Conservation (phyloP, 2,888 invertebrate species). For the Anaspis maculata region DNA sequence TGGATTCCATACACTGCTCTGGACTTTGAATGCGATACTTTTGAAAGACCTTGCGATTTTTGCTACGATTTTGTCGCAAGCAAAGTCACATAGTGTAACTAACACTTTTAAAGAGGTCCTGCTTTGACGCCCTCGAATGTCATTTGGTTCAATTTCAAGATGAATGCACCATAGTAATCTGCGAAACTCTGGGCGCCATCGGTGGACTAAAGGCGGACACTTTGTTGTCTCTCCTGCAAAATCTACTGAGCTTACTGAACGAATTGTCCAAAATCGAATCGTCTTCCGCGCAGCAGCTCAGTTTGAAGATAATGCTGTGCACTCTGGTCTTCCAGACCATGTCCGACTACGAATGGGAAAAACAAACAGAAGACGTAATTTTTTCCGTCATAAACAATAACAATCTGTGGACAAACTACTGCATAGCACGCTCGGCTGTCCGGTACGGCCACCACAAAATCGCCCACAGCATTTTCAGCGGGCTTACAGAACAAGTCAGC, state of each 20-base stretch:
- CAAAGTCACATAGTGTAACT: too few species aligned
- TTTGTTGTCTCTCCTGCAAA: slow-evolving; percentile 49
- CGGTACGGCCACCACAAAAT: slow-evolving; percentile 65
- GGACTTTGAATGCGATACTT: too few species aligned
- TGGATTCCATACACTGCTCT: too few species aligned
- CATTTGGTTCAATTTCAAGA: too few species aligned
- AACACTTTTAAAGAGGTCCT: too few species aligned
- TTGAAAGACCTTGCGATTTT: too few species aligned
- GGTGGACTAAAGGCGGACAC: slow-evolving; percentile 55
- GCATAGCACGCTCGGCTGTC: slow-evolving; percentile 78
- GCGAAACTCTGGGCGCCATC: slow-evolving; percentile 68
- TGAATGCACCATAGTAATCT: slow-evolving; percentile 48
- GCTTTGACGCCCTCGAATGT: too few species aligned
- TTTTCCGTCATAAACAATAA: slow-evolving; percentile 44
- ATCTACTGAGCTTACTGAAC: slow-evolving; percentile 44
- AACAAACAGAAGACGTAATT: slow-evolving; percentile 50
- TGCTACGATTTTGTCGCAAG: too few species aligned
- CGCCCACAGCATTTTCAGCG: slow-evolving; percentile 49
- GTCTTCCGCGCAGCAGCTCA: slow-evolving; percentile 38
- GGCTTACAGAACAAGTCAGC: slow-evolving; percentile 53
- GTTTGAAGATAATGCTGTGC: slow-evolving; percentile 65
- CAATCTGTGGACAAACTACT: slow-evolving; percentile 78
- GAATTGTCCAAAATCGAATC: slow-evolving; percentile 31
- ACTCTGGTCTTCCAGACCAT: slow-evolving; percentile 78
- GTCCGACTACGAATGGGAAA: slow-evolving; percentile 60